Percentiles rank a stretch among this genome's conserved stretches.
Conservation (phyloP, 1,140 invertebrate species). For the Pogonus chalceus region DNA sequence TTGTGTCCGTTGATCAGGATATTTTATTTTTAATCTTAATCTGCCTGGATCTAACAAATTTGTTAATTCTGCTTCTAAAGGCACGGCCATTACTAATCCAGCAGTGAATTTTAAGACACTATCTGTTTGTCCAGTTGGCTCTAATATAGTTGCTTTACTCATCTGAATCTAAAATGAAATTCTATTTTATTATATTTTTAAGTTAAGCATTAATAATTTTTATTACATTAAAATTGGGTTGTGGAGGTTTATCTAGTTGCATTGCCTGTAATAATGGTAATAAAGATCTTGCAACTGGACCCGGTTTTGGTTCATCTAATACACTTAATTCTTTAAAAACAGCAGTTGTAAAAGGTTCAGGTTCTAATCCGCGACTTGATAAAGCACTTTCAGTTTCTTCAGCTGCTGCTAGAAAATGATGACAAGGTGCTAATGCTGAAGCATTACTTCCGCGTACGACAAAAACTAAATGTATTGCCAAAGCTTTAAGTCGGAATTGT, state of each 20-base stretch:
- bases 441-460: slow-evolving; percentile 40
- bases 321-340: slow-evolving; percentile 67
- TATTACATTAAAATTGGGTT: slow-evolving; percentile 45
- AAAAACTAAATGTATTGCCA: slow-evolving; percentile 73
- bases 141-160: slow-evolving; percentile 72
- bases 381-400: slow-evolving; percentile 33
- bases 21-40: slow-evolving; percentile 75
- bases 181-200: slow-evolving; percentile 4
- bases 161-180: slow-evolving; percentile 48
- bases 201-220: not conserved
- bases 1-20: slow-evolving; percentile 84
- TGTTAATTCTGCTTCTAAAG: slow-evolving; percentile 74
- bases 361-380: slow-evolving; percentile 38
- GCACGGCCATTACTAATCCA: slow-evolving; percentile 76
- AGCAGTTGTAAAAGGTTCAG: slow-evolving; percentile 68
- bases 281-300: slow-evolving; percentile 67
- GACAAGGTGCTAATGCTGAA: slow-evolving; percentile 40
- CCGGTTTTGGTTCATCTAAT: slow-evolving; percentile 76
- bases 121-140: slow-evolving; percentile 74
- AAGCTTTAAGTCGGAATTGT: slow-evolving; percentile 72
- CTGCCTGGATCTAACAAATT: slow-evolving; percentile 63
- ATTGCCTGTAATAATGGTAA: slow-evolving; percentile 64
- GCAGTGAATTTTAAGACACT: slow-evolving; percentile 87
- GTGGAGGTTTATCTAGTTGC: slow-evolving; percentile 46
- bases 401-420: slow-evolving; percentile 34